Evolutionary conservation across 2,113 vertebrate species (phyloP).

Genomic region (Todiramphus chloris): DNA sequence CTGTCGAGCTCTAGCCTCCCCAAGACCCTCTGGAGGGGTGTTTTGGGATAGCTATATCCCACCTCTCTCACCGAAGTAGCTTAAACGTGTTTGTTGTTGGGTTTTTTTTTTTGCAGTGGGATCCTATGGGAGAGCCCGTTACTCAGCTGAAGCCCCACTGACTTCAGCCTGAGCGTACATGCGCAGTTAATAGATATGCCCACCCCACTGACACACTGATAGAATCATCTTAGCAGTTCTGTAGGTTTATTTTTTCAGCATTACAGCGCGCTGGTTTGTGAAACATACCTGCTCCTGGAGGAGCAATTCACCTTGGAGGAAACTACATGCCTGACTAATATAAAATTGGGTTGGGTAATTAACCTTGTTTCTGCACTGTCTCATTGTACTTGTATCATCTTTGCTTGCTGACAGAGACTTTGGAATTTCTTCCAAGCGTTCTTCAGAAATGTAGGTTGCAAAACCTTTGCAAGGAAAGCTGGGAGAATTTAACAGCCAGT

Average conservation of each 20-base stretch:
- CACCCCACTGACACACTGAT: accelerated
- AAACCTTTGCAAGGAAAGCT: not conserved
- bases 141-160: accelerated
- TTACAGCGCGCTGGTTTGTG: not conserved
- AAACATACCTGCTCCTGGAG: not conserved
- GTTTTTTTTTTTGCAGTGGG: too few relatives aligned
- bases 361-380: not conserved
- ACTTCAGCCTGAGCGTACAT: too few relatives aligned
- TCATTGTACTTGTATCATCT: not conserved
- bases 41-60: not conserved
- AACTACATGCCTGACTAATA: not conserved
- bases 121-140: not conserved
- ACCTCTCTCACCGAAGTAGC: accelerated
- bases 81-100: not conserved
- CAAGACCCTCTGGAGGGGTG: accelerated
- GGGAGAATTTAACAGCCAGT: not conserved
- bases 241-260: not conserved
- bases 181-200: accelerated
- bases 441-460: not conserved
- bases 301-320: not conserved
- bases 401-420: not conserved
- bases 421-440: not conserved
- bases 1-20: not conserved
- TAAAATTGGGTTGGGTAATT: not conserved
- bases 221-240: not conserved